Evolutionary conservation across 1,140 invertebrate species (phyloP), one percentile per base, ranked within the genome.

Genomic region (Acromyrmex heyeri): DNA sequence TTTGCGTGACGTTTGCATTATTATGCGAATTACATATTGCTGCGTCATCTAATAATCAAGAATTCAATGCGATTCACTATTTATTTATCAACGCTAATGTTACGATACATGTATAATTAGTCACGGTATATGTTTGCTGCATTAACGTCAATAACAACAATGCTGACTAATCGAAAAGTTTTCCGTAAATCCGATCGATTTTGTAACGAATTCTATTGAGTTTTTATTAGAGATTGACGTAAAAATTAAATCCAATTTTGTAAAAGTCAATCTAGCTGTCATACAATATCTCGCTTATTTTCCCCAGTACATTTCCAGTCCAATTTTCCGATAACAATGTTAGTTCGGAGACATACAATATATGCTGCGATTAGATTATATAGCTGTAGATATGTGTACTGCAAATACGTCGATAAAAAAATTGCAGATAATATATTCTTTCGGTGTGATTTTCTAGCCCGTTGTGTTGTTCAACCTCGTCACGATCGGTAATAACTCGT

Each of bases 11-110:
- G 27, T 82, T 82, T 61, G 34, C 10, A 62, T 16, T 55, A 67
- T 55, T 14, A 38, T 50, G 38, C 44, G n/a, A 67, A 65, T 65
- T 57, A 10, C 12, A 21, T 44, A 48, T 38, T 30, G 79, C 44
- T 75, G 79, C 16, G 69, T 83, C 79, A 83, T 83, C 55, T 83
- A 83, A 75, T 83, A 83, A 34, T 18, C n/a, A 5, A 7, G 50
- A 24, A 8, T 44, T 59, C 67, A 48, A 48, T 61, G 24, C 53
- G 18, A 73, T 73, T 44, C 24, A 10, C 34, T 14, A 79, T 21
- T 79, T 44, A 55, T 14, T 4, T 59, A 27, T 30, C 8, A 55
- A 57, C 18, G 27, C 30, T 69, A 16, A 34, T 44, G n/a, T 38
- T 69, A 30, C 27, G 21, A 81, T 12, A 4, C 21, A 16, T 67